Percentiles rank a stretch among this genome's conserved stretches.
phyloP scores from a whole-genome alignment of 2,888 invertebrate genomes.

The Agrotis puta region DNA sequence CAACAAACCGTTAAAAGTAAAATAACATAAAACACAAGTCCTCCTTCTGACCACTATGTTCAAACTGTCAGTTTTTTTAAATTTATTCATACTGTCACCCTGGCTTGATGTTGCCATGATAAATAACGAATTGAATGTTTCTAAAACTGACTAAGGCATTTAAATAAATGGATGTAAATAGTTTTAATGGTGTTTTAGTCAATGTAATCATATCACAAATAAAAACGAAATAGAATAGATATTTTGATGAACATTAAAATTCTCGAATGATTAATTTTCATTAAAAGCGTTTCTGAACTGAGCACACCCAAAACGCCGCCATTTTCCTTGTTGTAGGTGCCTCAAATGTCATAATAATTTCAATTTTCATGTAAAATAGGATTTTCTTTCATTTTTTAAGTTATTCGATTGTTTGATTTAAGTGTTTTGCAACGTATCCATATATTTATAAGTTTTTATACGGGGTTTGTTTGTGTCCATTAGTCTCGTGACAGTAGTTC shows the following conservation, averaged over 20 bases:
- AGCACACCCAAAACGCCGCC: conserved; percentile 79
- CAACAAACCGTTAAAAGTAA: conserved; percentile 88
- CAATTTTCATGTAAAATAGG: conserved; percentile 83
- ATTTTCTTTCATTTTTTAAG: conserved; percentile 87
- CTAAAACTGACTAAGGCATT: no score
- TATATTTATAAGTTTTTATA: conserved; percentile 73
- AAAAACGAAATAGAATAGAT: background rate
- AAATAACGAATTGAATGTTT: background rate
- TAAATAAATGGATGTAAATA: no score
- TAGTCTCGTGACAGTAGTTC: conserved; percentile 75
- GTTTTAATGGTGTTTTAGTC: background rate
- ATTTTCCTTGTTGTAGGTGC: conserved; percentile 91
- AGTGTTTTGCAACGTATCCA: conserved; percentile 71
- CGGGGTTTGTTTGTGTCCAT: conserved; percentile 66
- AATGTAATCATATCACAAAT: background rate
- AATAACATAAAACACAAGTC: conserved; percentile 74
- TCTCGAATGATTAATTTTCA: background rate
- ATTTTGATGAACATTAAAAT: background rate
- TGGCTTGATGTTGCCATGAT: conserved; percentile 39
- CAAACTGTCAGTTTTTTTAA: conserved; percentile 78
- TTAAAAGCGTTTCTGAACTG: conserved; percentile 57
- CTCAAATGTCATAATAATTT: conserved; percentile 91
- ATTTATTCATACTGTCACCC: conserved; percentile 66
- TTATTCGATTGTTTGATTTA: conserved; percentile 80
- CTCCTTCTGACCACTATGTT: conserved; percentile 72